Conservation (phyloP, 2,797 vertebrate species). For the Natrix natrix region DNA sequence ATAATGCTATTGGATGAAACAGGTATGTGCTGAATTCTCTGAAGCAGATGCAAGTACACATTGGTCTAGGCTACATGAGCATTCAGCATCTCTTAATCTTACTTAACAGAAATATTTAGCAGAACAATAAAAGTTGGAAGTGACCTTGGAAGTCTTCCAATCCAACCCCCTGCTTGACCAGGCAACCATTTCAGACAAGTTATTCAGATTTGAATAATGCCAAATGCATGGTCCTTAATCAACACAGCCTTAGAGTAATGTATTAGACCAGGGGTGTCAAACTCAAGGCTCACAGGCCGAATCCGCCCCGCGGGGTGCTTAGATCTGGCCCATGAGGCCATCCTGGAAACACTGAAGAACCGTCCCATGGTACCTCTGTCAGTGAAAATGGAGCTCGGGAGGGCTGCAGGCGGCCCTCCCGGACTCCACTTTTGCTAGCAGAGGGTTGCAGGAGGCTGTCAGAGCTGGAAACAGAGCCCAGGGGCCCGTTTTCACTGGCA, state of each 20-base stretch:
- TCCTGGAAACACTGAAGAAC: too few species aligned
- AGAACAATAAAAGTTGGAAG: background rate
- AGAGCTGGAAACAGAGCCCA: too few species aligned
- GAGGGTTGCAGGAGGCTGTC: too few species aligned
- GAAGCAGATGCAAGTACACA: conserved; percentile 39
- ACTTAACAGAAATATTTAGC: conserved; percentile 3
- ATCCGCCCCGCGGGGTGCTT: too few species aligned
- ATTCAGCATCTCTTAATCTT: conserved; percentile 20
- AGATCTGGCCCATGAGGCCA: too few species aligned
- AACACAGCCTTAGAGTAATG: background rate
- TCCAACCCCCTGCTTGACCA: background rate
- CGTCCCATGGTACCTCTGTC: too few species aligned
- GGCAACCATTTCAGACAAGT: background rate
- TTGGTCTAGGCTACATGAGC: conserved; percentile 25
- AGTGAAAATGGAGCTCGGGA: too few species aligned
- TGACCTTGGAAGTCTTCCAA: background rate
- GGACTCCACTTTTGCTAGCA: too few species aligned
- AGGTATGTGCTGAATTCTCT: background rate
- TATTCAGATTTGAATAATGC: conserved; percentile 16
- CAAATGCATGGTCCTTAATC: conserved; percentile 22
- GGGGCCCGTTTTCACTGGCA: too few species aligned
- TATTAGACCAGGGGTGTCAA: background rate
- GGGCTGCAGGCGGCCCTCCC: too few species aligned
- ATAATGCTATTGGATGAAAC: background rate
- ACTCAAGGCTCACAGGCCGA: too few species aligned